phyloP scores from a whole-genome alignment of 2,797 vertebrate species.

The Scyliorhinus canicula region DNA sequence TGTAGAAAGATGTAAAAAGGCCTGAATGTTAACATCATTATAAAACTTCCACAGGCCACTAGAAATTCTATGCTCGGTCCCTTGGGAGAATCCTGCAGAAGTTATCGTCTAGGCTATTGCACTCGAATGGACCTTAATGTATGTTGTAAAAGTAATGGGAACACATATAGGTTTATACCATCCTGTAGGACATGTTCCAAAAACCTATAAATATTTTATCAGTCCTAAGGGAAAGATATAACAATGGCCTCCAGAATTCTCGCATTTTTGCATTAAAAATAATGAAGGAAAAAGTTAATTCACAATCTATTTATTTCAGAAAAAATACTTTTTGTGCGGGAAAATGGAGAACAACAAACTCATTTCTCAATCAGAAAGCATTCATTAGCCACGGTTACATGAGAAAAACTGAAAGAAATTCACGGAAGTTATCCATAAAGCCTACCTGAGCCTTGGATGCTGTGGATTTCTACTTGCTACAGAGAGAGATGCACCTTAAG shows the following conservation, averaged over 20 bases:
- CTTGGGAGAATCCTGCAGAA: neutral
- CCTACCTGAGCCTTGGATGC: neutral
- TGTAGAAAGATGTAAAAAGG: neutral
- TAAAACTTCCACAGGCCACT: neutral
- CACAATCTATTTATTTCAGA: neutral
- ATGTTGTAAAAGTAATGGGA: neutral
- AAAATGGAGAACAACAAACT: neutral
- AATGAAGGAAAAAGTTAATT: neutral
- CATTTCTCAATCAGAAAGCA: neutral
- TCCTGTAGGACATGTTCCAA: neutral
- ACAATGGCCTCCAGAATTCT: neutral
- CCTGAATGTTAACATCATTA: neutral
- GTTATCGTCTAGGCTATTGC: neutral
- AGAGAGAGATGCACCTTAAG: neutral
- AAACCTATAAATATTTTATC: neutral
- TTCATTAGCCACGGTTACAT: neutral
- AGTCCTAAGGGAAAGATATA: neutral
- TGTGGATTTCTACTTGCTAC: neutral
- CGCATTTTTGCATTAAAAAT: neutral
- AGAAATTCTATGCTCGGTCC: neutral
- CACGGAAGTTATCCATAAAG: too few relatives aligned
- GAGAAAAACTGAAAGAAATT: neutral
- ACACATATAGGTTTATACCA: neutral
- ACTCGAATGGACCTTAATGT: neutral
- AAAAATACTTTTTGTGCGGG: neutral